Evolutionary conservation across 1,140 invertebrate species (phyloP).

Genomic region (Phthorimaea operculella): DNA sequence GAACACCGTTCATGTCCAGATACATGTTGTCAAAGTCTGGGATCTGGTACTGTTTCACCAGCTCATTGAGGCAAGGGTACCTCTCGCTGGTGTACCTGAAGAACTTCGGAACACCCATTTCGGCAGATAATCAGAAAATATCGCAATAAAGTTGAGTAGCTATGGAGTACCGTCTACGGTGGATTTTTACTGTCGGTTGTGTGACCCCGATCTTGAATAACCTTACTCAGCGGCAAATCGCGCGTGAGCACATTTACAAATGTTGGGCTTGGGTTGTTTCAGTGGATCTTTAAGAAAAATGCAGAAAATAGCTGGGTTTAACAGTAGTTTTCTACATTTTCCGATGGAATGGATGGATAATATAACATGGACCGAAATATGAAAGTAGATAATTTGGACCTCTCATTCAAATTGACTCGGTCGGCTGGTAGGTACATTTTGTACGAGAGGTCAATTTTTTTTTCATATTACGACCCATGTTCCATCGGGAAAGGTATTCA

Average conservation of each 20-base stretch:
- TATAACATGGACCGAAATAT: too few species aligned
- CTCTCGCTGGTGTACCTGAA: slow-evolving; percentile 97
- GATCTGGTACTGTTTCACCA: slow-evolving; percentile 95
- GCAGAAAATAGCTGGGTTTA: too few species aligned
- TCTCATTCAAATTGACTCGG: too few species aligned
- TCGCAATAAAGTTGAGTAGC: slow-evolving; percentile 14
- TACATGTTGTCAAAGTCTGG: slow-evolving; percentile 98
- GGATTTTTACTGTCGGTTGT: slow-evolving; percentile 15
- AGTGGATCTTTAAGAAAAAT: too few species aligned
- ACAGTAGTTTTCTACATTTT: too few species aligned
- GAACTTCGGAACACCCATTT: slow-evolving; percentile 98
- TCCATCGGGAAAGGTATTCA: too few species aligned
- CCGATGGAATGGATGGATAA: too few species aligned
- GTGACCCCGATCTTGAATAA: slow-evolving; percentile 21
- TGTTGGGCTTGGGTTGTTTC: too few species aligned
- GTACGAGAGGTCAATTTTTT: too few species aligned
- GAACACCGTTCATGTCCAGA: slow-evolving; percentile 96
- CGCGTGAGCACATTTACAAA: neutral
- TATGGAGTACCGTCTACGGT: slow-evolving; percentile 8
- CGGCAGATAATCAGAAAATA: slow-evolving; percentile 17
- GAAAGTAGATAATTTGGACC: too few species aligned
- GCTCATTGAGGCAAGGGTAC: slow-evolving; percentile 95
- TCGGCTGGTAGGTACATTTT: too few species aligned
- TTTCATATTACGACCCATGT: too few species aligned
- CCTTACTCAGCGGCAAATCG: slow-evolving; percentile 9